Percentiles rank a stretch among this genome's conserved stretches.
phyloP scores from a whole-genome alignment of 2,888 invertebrate species.

The Muscina levida region DNA sequence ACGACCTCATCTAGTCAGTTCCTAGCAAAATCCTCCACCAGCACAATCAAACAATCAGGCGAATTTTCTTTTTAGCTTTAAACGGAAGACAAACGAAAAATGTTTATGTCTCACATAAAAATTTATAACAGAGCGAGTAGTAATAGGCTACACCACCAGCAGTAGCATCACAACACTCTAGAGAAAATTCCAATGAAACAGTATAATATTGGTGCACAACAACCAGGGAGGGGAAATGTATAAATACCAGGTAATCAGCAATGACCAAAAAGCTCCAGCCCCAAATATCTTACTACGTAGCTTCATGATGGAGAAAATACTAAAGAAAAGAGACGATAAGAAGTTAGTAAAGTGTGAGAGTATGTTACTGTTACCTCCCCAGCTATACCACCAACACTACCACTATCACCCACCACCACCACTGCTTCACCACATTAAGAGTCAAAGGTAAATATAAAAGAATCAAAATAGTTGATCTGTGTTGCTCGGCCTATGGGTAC shows the following conservation, averaged over 20 bases:
- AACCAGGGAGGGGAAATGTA: constrained; percentile 4
- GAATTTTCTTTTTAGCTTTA: not conserved
- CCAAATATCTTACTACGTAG: no score
- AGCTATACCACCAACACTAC: not conserved
- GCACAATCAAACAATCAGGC: no score
- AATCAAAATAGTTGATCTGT: constrained; percentile 50
- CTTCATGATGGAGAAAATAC: no score
- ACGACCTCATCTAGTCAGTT: no score
- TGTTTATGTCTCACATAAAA: constrained; percentile 60
- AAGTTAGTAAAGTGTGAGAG: no score
- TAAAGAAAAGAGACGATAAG: not conserved
- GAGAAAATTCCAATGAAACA: constrained; percentile 30
- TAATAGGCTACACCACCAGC: no score
- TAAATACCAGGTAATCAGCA: constrained; percentile 60
- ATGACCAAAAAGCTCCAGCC: constrained; percentile 26
- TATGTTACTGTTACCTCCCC: no score
- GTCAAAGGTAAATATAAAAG: not conserved
- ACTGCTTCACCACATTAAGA: no score
- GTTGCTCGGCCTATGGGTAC: not conserved
- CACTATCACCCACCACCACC: no score
- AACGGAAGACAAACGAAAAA: constrained; percentile 38
- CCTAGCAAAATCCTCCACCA: no score
- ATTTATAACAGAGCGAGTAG: constrained; percentile 50
- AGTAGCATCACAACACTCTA: constrained; percentile 16
- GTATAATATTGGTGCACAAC: no score